A percentile compares a stretch with the other conserved stretches of the same genome.
phyloP scores from a whole-genome alignment of 2,888 invertebrate genomes.

The Laspeyria flexula region DNA sequence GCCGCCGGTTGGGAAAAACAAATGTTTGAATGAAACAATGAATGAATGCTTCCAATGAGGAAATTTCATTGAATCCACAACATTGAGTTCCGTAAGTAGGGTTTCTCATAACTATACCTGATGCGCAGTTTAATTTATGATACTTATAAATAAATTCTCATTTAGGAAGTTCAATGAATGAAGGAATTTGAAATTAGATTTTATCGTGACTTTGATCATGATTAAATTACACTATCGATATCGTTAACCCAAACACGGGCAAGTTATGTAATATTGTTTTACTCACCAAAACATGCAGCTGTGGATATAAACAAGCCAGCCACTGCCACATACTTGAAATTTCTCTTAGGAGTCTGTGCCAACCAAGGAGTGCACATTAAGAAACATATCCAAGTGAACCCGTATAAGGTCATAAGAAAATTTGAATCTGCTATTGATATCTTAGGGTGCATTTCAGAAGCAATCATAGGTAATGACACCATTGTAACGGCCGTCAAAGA shows the following conservation, averaged over 20 bases:
- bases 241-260: neutral
- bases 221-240: too few species aligned
- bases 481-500: constrained; percentile 69
- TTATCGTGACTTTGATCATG: too few species aligned
- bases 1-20: too few species aligned
- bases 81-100: too few species aligned
- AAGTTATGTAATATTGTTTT: neutral
- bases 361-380: constrained; percentile 77
- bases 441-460: constrained; percentile 67
- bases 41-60: too few species aligned
- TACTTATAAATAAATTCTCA: too few species aligned
- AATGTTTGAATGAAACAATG: too few species aligned
- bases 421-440: constrained; percentile 72
- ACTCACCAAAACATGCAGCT: constrained; percentile 72
- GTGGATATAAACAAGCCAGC: constrained; percentile 69
- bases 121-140: too few species aligned
- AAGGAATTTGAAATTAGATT: too few species aligned
- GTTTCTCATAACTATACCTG: too few species aligned
- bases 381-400: constrained; percentile 81
- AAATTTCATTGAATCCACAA: too few species aligned
- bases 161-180: too few species aligned
- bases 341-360: constrained; percentile 74
- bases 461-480: constrained; percentile 70
- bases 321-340: constrained; percentile 73
- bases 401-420: constrained; percentile 75